Conservation (phyloP, 2,113 vertebrate genomes). For the Scopus umbretta region DNA sequence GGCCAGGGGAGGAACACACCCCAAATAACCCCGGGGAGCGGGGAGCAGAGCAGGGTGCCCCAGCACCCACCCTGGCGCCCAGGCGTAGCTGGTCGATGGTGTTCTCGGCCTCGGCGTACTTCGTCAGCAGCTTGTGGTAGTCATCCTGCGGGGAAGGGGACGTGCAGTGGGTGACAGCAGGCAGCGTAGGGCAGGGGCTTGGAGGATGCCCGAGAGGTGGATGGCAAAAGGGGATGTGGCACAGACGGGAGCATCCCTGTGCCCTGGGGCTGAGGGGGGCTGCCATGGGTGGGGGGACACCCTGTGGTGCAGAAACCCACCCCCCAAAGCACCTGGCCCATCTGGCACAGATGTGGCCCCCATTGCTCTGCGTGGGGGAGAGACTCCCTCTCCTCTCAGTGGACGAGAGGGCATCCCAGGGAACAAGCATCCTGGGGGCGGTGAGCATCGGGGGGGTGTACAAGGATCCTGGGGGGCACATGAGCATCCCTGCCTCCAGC, state of each 20-base stretch:
- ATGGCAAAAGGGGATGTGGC: neutral
- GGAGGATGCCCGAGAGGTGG: neutral
- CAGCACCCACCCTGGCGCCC: constrained; percentile 81
- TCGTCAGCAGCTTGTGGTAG: constrained; percentile 89
- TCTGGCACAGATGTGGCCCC: neutral
- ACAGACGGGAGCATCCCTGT: accelerated
- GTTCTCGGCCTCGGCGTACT: constrained; percentile 91
- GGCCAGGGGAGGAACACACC: neutral
- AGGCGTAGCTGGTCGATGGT: constrained; percentile 94
- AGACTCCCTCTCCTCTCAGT: neutral
- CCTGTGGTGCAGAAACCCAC: neutral
- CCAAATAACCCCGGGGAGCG: accelerated
- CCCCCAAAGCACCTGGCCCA: neutral
- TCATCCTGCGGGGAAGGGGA: constrained; percentile 76
- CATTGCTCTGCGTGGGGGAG: accelerated
- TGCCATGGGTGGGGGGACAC: neutral
- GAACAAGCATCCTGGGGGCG: neutral
- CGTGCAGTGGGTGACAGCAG: neutral
- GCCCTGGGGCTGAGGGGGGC: accelerated
- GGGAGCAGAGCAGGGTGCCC: neutral
- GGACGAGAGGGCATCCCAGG: neutral
- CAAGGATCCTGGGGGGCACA: neutral
- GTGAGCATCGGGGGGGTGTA: neutral
- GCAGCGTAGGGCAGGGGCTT: accelerated
- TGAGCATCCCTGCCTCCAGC: neutral